Base-by-base conservation (phyloP, 2,797 vertebrate genomes). In the Linurgus olivaceus region DNA sequence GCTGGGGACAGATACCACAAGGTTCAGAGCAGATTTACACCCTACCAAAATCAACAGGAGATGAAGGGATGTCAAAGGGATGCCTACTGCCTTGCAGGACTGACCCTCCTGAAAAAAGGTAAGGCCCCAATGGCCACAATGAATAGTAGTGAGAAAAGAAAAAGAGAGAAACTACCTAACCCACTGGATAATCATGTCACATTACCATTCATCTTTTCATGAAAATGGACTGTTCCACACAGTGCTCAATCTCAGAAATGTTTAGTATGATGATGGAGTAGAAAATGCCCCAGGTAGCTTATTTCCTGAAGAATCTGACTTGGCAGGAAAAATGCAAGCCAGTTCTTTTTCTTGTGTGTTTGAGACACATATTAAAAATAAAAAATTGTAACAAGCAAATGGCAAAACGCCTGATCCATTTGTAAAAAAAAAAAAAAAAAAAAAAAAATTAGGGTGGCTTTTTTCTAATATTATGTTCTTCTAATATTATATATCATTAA, bases 101-200 rank as follows among this genome's bases (percentile, higher is more conserved):
- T 62, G 25, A 62, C 35, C 33, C 47, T 66, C 58, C 58, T 33
- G 35, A 82, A 72, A 31, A 35, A 57, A 86, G 23, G 5, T 12
- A 33, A 37, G 50, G 51, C 31, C 40, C 13, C 63, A 88, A 83
- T 3, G 18, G 61, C 42, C 66, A 78, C 35, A 50, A 25, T 58
- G 29, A 88, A 83, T 14, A 78, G 52, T 19, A 54, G 29, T 24
- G 61, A 74, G 44, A 62, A 76, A 67, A 40, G 83, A 51, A 52
- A 71, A 42, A 93, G 65, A 85, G 6, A 55, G 57, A 70, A 45
- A 86, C 54, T 63, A 76, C 84, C 42, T 62, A 66, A 61, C 40
- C 28, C 9, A 3, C 29, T 40, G 66, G 88, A 94, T 75, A 93
- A 96, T 95, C 89, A 91, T 3, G 76, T 65, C 92, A 91, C 68